phyloP scores from a whole-genome alignment of 2,797 vertebrate genomes.

The Molossus alvarezi region DNA sequence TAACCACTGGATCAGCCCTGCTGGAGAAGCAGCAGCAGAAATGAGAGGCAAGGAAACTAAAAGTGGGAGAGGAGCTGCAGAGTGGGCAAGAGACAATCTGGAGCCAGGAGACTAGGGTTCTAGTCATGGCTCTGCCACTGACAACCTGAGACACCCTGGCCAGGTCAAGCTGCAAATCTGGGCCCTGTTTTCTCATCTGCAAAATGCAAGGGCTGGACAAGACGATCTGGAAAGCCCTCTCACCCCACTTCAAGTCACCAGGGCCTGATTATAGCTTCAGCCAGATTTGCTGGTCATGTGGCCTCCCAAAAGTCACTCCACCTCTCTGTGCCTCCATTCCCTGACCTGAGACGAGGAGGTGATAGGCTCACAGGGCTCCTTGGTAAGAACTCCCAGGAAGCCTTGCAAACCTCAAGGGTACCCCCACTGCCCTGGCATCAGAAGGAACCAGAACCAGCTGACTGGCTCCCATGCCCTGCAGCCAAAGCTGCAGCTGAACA shows the following conservation, averaged over 20 bases:
- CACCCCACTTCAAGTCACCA: neutral
- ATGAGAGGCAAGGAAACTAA: neutral
- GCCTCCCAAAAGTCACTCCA: neutral
- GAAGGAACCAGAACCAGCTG: neutral
- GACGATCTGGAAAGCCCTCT: neutral
- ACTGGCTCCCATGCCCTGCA: neutral
- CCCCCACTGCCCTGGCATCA: neutral
- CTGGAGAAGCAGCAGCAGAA: neutral
- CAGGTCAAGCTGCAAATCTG: neutral
- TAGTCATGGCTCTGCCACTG: neutral
- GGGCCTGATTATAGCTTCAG: neutral
- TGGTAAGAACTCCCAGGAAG: neutral
- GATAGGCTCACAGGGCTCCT: neutral
- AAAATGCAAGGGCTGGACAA: neutral
- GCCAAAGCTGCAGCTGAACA: neutral
- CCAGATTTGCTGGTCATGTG: neutral
- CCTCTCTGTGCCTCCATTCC: neutral
- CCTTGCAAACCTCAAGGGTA: neutral
- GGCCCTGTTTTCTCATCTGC: neutral
- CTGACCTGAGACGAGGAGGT: neutral
- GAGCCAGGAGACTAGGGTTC: neutral
- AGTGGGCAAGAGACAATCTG: rapidly evolving
- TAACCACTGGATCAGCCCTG: neutral
- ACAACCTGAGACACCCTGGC: neutral
- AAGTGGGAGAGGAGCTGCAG: neutral